Base-by-base conservation (phyloP, 1,140 invertebrate species). In the Drosophila orosa region DNA sequence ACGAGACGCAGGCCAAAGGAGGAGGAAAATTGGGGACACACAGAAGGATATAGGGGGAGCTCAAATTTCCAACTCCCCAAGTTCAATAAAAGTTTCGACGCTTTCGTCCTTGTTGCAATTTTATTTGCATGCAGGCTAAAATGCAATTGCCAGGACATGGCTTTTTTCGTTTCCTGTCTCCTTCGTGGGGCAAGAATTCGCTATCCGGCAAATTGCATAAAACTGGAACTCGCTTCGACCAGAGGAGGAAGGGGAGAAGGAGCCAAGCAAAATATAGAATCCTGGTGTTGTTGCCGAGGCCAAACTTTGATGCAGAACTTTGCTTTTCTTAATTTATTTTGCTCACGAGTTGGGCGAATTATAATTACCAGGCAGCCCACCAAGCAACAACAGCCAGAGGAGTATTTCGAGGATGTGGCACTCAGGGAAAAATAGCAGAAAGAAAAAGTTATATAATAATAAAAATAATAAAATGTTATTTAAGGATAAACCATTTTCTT, bases 241-340 rank as follows among this genome's bases (percentile, higher is more conserved):
- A 12, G 45, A 17, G 45, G 25, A 47, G 9, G 19, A 25, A 6
- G 24, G 17, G 31, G 12, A 5, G 24, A 8, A 6, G 27, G 5
- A 8, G 31, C 22, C 19, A 22, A 63, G 56, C 39, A 19, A 61
- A 17, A 35, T 54, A 52, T 19, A 35, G 13, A 27, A 39, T 47
- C 67, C 67, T 57, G 50, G 35, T 9, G 33, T 29, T 37, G 60
- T 57, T 58, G 48, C 57, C 22, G 37, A 76, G 56, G 62, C 66
- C 52, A 60, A 75, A 75, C 58, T 69, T 52, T 58, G 50, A 54
- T 56, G 62, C 61, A 65, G 24, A 90, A 69, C 90, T 90, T 81
- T 71, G 44, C 84, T 76, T 80, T 91, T 91, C 89, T 91, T 91
- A 85, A 91, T 89, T 86, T 91, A 91, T 91, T 90, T 90, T 90